Evolutionary conservation across 2,113 vertebrate species (phyloP).

Genomic region (Strix aluco): DNA sequence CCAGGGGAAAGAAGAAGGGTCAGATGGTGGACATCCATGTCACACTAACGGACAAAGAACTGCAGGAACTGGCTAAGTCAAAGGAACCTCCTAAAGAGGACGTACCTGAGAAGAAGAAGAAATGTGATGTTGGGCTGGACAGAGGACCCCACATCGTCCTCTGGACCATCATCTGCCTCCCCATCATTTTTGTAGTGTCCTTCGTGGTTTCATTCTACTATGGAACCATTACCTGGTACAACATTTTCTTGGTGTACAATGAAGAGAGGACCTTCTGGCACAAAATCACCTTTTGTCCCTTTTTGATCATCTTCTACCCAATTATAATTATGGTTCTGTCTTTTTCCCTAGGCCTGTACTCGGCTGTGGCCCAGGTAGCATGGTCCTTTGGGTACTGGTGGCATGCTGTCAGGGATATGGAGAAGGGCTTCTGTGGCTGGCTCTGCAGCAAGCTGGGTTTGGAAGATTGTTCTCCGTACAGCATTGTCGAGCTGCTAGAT

Average conservation of each 20-base stretch:
- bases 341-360: constrained; percentile 89
- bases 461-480: constrained; percentile 97
- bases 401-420: constrained; percentile 90
- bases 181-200: constrained; percentile 90
- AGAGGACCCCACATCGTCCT: constrained; percentile 91
- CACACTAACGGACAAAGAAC: constrained; percentile 90
- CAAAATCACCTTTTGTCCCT: constrained; percentile 94
- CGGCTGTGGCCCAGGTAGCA: constrained; percentile 90
- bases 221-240: constrained; percentile 98
- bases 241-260: constrained; percentile 97
- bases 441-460: constrained; percentile 93
- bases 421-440: constrained; percentile 99
- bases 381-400: constrained; percentile 97
- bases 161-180: constrained; percentile 94
- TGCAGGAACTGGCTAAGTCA: constrained; percentile 90
- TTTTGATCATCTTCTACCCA: constrained; percentile 95
- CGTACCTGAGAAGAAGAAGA: constrained; percentile 67
- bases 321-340: constrained; percentile 93
- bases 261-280: constrained; percentile 99
- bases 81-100: constrained; percentile 84
- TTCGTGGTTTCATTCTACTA: constrained; percentile 98
- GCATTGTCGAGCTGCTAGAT: constrained; percentile 94
- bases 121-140: constrained; percentile 82
- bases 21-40: constrained; percentile 98
- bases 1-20: constrained; percentile 96